phyloP scores from a whole-genome alignment of 2,113 vertebrate genomes.

The Xenus cinereus region DNA sequence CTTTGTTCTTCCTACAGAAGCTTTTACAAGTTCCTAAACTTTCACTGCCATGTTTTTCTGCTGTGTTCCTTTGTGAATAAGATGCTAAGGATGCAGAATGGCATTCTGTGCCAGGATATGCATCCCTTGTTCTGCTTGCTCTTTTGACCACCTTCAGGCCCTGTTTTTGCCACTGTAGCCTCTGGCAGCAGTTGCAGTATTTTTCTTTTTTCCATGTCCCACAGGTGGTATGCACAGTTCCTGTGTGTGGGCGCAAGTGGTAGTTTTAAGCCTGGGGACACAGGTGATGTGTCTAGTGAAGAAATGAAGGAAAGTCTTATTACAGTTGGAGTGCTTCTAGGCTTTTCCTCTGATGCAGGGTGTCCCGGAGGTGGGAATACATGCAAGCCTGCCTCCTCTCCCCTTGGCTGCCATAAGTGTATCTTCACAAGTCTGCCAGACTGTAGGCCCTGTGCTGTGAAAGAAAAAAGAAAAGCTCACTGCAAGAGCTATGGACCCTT shows the following conservation, averaged over 20 bases:
- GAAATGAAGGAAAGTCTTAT: neutral
- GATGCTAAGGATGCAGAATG: neutral
- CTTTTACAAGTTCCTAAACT: neutral
- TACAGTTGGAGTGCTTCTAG: neutral
- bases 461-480: neutral
- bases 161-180: neutral
- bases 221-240: no score
- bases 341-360: neutral
- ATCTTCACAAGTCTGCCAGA: neutral
- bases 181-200: neutral
- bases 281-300: neutral
- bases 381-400: neutral
- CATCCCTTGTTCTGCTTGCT: accelerated
- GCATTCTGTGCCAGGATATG: neutral
- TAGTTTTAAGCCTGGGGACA: neutral
- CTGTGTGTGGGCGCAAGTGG: accelerated
- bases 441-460: neutral
- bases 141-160: neutral
- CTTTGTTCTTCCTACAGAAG: neutral
- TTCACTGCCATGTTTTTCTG: neutral
- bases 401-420: neutral
- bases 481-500: neutral
- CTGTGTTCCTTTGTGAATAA: accelerated
- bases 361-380: neutral
- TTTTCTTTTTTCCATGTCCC: neutral